Percentiles rank a stretch among this genome's conserved stretches.
Evolutionary conservation across 1,140 invertebrate species (phyloP).

Genomic region (Penaeus japonicus): DNA sequence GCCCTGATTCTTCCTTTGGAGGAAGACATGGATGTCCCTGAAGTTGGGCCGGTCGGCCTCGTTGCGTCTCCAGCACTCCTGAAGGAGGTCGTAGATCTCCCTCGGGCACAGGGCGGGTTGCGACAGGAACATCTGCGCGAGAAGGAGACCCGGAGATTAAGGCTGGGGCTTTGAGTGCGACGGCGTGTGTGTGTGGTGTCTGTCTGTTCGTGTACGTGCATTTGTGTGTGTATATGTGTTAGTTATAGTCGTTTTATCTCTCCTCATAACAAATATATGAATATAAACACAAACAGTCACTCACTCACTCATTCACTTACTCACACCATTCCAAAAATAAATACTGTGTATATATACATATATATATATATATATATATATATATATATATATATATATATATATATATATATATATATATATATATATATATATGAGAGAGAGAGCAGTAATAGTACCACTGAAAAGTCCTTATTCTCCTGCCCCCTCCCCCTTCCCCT

Average conservation of each 20-base stretch:
- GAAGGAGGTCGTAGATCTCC: conserved; percentile 92
- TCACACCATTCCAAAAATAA: neutral
- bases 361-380: conserved; percentile 6
- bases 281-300: no score
- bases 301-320: no score
- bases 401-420: conserved; percentile 6
- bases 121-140: conserved; percentile 72
- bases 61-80: conserved; percentile 91
- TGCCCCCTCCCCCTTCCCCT: neutral
- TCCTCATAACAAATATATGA: no score
- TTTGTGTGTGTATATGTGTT: no score
- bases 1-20: conserved; percentile 88
- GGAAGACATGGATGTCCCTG: conserved; percentile 88
- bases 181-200: no score
- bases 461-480: no score
- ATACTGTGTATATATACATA: neutral
- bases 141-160: conserved; percentile 51
- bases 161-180: neutral
- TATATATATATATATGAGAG: neutral
- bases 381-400: conserved; percentile 6
- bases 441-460: no score
- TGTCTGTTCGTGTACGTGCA: no score
- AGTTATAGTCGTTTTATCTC: no score
- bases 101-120: conserved; percentile 85
- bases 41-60: conserved; percentile 86